A percentile compares a stretch with the other conserved stretches of the same genome.
Conservation (phyloP, 2,888 invertebrate genomes). For the Conistra vaccinii region DNA sequence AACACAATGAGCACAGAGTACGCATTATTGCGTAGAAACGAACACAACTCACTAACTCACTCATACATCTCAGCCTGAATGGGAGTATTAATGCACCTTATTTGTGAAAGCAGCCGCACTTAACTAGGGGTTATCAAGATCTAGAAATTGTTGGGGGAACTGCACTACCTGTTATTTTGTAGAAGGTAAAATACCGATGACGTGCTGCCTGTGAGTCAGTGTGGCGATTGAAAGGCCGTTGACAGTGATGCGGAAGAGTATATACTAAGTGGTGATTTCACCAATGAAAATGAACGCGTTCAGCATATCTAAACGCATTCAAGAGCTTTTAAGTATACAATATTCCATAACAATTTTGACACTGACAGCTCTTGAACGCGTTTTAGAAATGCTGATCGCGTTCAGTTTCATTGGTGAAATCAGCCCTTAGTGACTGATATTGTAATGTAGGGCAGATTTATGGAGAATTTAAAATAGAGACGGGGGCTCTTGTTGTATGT, state of each 20-base stretch:
- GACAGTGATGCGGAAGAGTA: constrained; percentile 29
- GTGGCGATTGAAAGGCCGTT: constrained; percentile 35
- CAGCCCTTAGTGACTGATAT: neutral
- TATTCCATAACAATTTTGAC: too few species aligned
- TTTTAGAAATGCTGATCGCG: too few species aligned
- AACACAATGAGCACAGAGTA: constrained; percentile 55
- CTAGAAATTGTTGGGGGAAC: constrained; percentile 55
- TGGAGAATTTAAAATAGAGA: neutral
- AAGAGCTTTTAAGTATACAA: too few species aligned
- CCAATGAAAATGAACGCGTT: too few species aligned
- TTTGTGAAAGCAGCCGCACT: constrained; percentile 55
- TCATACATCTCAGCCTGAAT: constrained; percentile 60
- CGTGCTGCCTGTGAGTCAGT: constrained; percentile 36
- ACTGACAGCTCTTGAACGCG: too few species aligned
- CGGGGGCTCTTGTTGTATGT: neutral
- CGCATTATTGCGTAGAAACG: constrained; percentile 48
- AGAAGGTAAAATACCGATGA: constrained; percentile 48
- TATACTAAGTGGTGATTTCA: too few species aligned
- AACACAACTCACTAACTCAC: constrained; percentile 56
- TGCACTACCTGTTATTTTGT: constrained; percentile 54
- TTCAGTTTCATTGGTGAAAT: too few species aligned
- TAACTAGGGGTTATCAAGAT: constrained; percentile 64
- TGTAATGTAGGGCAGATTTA: neutral
- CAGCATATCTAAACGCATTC: too few species aligned
- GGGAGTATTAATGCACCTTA: constrained; percentile 64